A percentile compares a stretch with the other conserved stretches of the same genome.
These are phyloP conservation scores for Pediacus dermestoides DNA, from an alignment of 2,888 invertebrate genomes.

Conservation along the genomic window DNA sequence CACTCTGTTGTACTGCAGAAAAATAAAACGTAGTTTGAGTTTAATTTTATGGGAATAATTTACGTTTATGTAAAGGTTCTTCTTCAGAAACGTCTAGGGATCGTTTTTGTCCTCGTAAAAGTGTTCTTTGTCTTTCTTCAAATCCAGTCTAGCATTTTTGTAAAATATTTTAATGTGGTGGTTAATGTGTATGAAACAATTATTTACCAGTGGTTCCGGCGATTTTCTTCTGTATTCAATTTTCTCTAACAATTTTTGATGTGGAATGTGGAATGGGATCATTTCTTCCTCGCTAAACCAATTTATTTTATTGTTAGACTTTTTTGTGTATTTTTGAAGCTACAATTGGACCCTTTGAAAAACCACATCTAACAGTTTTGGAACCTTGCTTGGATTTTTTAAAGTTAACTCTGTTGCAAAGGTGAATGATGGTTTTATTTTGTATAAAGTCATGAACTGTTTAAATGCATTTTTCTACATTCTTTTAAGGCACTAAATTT, in stretches of 20 bases:
- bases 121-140: constrained; percentile 50
- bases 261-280: constrained; percentile 58
- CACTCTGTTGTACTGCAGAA: neutral
- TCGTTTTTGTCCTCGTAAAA: constrained; percentile 37
- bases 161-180: neutral
- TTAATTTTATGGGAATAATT: neutral
- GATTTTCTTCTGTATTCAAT: constrained; percentile 56
- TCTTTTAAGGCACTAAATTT: no score
- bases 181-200: neutral
- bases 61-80: neutral
- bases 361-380: no score
- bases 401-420: no score
- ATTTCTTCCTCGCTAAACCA: neutral
- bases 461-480: no score
- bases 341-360: no score
- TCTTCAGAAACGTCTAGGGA: constrained; percentile 5
- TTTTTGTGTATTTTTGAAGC: no score
- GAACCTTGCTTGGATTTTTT: no score
- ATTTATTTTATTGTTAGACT: no score
- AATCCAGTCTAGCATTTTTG: constrained; percentile 56
- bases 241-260: constrained; percentile 58
- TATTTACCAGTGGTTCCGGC: constrained; percentile 59
- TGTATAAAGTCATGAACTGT: no score
- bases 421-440: no score
- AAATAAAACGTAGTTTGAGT: neutral